Evolutionary conservation across 1,140 invertebrate species (phyloP), one percentile per base, ranked within the genome.

Genomic region (Ips nitidus): DNA sequence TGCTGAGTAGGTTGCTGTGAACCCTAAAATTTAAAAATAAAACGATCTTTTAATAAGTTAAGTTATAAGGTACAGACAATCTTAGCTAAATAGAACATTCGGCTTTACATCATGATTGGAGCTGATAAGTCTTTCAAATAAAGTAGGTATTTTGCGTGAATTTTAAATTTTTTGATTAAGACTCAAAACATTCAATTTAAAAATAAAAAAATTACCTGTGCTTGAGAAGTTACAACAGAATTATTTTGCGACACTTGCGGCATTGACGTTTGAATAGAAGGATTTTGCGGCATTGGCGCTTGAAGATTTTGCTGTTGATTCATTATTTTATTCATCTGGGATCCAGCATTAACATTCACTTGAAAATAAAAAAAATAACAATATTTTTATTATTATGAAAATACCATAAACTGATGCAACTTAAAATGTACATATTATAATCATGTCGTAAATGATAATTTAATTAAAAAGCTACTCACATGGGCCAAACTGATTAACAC

Each of bases 401-500:
- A 22, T 22, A 22, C 22, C 22, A 22, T 22, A 22, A 22, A 22
- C 22, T 22, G 22, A 22, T 22, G 22, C 22, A 22, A 22, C 22
- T 22, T 22, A 22, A 22, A 22, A 22, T 47, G 45, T 47, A 47
- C n/a, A 47, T 47, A 47, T 47, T 47, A n/a, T 47, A 47, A 47
- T 22, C 22, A 22, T 22, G 45, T 63, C 37, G 7, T n/a, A 50
- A 50, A 50, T 55, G 37, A 55, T 5, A 55, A 56, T 50, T 50
- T 38, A 47, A 3, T 4, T n/a, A 2, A 53, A 41, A 66, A 7
- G 4, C 7, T 36, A 66, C 61, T 86, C 83, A 75, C 84, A 80
- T 75, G 84, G 83, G 63, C 76, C 78, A 74, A 84, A 85, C 40
- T 82, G 80, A 67, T 82, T 81, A 80, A 78, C 41, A 6, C 66